These are phyloP conservation scores for Diadromus collaris DNA, from an alignment of 2,888 invertebrate species.

Conservation along the genomic window DNA sequence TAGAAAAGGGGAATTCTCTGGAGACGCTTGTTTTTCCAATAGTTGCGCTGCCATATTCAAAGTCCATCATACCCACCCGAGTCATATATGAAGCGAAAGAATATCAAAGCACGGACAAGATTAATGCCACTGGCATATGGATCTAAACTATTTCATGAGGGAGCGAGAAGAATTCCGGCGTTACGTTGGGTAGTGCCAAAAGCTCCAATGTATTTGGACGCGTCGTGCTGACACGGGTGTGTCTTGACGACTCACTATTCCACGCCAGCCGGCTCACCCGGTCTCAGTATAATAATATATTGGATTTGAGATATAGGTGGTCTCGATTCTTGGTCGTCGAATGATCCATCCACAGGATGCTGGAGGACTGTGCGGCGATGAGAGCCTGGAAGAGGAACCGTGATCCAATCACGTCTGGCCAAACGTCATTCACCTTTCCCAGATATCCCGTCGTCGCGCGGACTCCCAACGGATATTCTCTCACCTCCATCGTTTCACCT, in stretches of 20 bases:
- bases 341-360: conserved; percentile 20
- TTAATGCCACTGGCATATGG: not conserved
- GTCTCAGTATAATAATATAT: not conserved
- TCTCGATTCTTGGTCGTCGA: conserved; percentile 39
- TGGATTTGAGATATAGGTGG: conserved; percentile 41
- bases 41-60: not conserved
- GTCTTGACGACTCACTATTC: not conserved
- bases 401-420: conserved; percentile 44
- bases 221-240: not conserved
- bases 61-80: not conserved
- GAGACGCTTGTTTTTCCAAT: not conserved
- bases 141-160: not conserved
- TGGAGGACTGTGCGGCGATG: not conserved
- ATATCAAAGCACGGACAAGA: not conserved
- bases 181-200: not conserved
- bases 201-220: not conserved
- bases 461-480: conserved; percentile 33
- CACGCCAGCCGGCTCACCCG: not conserved
- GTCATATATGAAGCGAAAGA: no score
- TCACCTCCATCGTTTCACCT: not conserved
- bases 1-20: not conserved
- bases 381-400: conserved; percentile 18
- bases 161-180: not conserved
- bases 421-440: conserved; percentile 37
- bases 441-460: conserved; percentile 19